Base-by-base conservation (phyloP, 2,888 invertebrate genomes). In the Agrochola litura region DNA sequence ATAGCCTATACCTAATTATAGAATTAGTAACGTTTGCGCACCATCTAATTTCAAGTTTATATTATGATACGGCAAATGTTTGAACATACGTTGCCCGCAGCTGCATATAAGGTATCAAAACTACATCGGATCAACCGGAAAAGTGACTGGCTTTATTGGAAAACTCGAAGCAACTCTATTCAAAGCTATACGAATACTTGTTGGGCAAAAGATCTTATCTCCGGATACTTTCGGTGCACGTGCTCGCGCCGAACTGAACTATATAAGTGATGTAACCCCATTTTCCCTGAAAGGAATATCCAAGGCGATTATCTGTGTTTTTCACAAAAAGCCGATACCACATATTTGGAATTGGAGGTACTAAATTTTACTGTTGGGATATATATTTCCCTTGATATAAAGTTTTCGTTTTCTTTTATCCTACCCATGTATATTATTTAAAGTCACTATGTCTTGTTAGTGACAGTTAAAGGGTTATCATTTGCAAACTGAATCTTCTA, bases 151-250 rank as follows among this genome's bases (percentile, higher is more conserved):
- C 65, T 83, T 86, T 84, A 84, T 84, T 86, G 86, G 80, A 83
- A 84, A 86, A 84, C 86, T 84, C 69, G 69, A 64, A 66, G 83
- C 83, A 86, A 70, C 84, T 86, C 68, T 78, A 83, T 83, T 83
- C 68, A 78, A 63, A 86, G 68, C 71, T 85, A 66, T 74, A 83
- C 37, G 37, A 74, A 72, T 85, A 83, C 79, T 84, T 83, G 79
- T 86, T 85, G 78, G 83, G 67, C 46, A 72, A 72, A 71, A 79
- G 72, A 83, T 84, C 60, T 75, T 86, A 86, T 86, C 79, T 70
- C 37, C 61, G 74, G 58, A 60, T 75, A 75, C 86, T 83, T 73
- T 85, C 66, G 22, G 63, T 69, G 74, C 86, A 83, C 74, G 86
- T 86, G 73, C 69, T 83, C n/a, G 60, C 58, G 46, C 19, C 56